Conservation (phyloP, 2,888 invertebrate species). For the Macropis europaea region DNA sequence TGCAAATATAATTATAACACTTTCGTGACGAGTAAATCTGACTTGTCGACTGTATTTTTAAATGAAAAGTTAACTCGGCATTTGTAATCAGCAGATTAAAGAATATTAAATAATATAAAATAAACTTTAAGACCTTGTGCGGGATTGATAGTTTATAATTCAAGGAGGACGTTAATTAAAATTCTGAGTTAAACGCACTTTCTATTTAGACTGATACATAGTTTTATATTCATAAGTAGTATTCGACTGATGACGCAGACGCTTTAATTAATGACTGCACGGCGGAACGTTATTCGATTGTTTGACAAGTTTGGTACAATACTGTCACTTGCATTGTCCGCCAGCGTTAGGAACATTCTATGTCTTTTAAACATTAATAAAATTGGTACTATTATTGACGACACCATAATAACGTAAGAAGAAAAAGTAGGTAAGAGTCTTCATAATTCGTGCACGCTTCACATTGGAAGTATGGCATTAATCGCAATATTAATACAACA, state of each 20-base stretch:
- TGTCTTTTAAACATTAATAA: constrained; percentile 1
- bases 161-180: constrained; percentile 18
- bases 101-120: neutral
- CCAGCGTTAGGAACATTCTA: neutral
- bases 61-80: too few relatives aligned
- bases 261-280: constrained; percentile 44
- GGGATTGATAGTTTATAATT: neutral
- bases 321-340: constrained; percentile 17
- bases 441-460: too few relatives aligned
- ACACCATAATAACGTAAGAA: too few relatives aligned
- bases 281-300: constrained; percentile 48
- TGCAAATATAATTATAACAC: too few relatives aligned
- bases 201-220: constrained; percentile 1
- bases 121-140: too few relatives aligned
- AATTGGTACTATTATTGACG: neutral
- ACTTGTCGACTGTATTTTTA: too few relatives aligned
- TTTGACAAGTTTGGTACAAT: constrained; percentile 64
- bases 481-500: too few relatives aligned
- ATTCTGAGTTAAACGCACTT: constrained; percentile 17
- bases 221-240: constrained; percentile 35
- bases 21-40: too few relatives aligned
- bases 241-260: constrained; percentile 61
- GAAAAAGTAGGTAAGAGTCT: too few relatives aligned
- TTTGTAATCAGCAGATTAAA: too few relatives aligned
- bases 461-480: too few relatives aligned